phyloP scores from a whole-genome alignment of 2,888 invertebrate species.

The Eurytoma californica region DNA sequence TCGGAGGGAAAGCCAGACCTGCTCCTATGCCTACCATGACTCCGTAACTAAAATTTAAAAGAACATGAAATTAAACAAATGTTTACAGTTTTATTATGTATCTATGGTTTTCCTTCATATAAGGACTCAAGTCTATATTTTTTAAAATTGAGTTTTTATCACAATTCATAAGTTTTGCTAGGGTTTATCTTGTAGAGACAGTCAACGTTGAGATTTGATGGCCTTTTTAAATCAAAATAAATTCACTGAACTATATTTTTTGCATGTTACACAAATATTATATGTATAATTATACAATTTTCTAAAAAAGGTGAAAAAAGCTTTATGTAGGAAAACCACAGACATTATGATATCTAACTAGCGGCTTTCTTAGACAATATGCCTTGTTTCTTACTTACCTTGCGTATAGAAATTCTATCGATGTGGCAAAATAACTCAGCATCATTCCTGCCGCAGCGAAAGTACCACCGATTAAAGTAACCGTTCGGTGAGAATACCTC shows the following conservation, averaged over 20 bases:
- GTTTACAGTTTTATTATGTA: background rate
- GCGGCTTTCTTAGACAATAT: background rate
- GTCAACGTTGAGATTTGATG: no score
- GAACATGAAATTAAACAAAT: background rate
- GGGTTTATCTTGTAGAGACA: no score
- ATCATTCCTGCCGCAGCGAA: conserved; percentile 91
- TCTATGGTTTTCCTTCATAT: background rate
- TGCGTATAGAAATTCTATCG: conserved; percentile 86
- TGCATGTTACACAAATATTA: no score
- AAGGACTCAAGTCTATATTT: no score
- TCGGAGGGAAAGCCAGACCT: conserved; percentile 90
- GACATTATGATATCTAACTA: no score
- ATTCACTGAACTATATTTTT: no score
- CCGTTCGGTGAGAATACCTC: conserved; percentile 88
- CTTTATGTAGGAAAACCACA: no score
- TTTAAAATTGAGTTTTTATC: no score
- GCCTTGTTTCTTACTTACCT: conserved; percentile 77
- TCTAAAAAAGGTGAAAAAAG: no score
- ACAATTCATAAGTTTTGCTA: no score
- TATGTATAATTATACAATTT: no score
- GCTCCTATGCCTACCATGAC: conserved; percentile 89
- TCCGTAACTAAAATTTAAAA: conserved; percentile 81
- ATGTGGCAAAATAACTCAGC: conserved; percentile 86
- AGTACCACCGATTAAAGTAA: conserved; percentile 88
- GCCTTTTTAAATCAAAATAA: no score